Evolutionary conservation across 2,888 invertebrate species (phyloP).

Genomic region (Rhogogaster chlorosoma): DNA sequence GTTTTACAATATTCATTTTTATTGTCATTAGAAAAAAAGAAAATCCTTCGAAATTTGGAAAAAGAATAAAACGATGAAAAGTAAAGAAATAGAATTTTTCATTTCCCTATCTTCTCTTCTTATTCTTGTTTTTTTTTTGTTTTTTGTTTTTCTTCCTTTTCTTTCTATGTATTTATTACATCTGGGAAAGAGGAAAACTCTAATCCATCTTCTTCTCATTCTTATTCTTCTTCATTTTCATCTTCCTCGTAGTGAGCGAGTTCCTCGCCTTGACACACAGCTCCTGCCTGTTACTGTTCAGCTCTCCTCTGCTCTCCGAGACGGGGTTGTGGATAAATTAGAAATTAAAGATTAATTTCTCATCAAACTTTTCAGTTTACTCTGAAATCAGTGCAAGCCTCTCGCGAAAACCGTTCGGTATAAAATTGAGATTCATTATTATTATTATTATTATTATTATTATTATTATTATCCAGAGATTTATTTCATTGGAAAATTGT

Average conservation of each 20-base stretch:
- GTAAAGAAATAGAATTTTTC: neutral
- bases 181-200: neutral
- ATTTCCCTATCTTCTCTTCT: neutral
- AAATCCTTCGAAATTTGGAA: neutral
- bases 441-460: neutral
- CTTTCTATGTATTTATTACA: neutral
- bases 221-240: neutral
- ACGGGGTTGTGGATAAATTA: neutral
- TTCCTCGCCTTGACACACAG: neutral
- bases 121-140: neutral
- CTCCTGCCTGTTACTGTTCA: neutral
- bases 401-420: neutral
- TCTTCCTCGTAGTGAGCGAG: neutral
- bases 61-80: neutral
- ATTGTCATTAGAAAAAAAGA: neutral
- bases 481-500: neutral
- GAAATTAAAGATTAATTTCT: slow-evolving; percentile 38
- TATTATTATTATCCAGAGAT: neutral
- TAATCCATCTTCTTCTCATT: neutral
- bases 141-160: neutral
- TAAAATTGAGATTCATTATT: neutral
- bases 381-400: neutral
- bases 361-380: slow-evolving; percentile 31
- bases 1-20: too few relatives aligned
- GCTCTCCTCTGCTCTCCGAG: neutral